These are phyloP conservation scores for Capreolus pygargus DNA, from an alignment of 2,113 vertebrate genomes.

Conservation along the genomic window DNA sequence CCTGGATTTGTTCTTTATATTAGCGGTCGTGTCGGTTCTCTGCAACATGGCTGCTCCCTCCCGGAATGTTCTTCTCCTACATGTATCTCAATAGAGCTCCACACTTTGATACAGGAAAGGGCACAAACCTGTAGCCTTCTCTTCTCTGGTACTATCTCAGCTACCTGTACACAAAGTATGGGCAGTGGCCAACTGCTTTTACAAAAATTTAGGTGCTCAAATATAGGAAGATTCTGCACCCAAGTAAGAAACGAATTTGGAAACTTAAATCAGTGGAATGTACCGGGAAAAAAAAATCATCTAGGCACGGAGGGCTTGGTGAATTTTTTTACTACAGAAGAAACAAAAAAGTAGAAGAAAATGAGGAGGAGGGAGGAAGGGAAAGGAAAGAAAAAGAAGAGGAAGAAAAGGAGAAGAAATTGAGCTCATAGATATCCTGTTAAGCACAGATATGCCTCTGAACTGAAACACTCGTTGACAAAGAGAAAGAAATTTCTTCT, in stretches of 20 bases:
- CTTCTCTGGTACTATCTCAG: not conserved
- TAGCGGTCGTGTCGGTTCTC: not conserved
- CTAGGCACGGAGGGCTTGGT: not conserved
- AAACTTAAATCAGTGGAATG: not conserved
- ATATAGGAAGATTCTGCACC: not conserved
- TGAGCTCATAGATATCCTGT: not conserved
- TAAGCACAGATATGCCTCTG: not conserved
- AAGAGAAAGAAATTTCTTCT: conserved; percentile 26
- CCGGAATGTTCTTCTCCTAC: not conserved
- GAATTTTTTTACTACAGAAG: conserved; percentile 22
- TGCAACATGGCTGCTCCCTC: not conserved
- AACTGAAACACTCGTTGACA: not conserved
- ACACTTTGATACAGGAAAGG: not conserved
- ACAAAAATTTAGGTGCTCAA: conserved; percentile 1
- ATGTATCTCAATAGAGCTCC: not conserved
- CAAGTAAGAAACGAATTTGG: not conserved
- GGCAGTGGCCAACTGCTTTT: not conserved
- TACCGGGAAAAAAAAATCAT: conserved; percentile 28
- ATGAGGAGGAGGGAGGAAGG: not conserved
- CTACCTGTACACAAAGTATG: not conserved
- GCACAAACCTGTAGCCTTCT: not conserved
- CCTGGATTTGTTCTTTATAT: not conserved
- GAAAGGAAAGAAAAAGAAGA: not conserved
- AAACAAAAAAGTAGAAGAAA: conserved; percentile 15
- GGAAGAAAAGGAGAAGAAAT: not conserved